These are phyloP conservation scores for Stegodyphus dumicola DNA, from an alignment of 1,140 invertebrate genomes.

Conservation along the genomic window DNA sequence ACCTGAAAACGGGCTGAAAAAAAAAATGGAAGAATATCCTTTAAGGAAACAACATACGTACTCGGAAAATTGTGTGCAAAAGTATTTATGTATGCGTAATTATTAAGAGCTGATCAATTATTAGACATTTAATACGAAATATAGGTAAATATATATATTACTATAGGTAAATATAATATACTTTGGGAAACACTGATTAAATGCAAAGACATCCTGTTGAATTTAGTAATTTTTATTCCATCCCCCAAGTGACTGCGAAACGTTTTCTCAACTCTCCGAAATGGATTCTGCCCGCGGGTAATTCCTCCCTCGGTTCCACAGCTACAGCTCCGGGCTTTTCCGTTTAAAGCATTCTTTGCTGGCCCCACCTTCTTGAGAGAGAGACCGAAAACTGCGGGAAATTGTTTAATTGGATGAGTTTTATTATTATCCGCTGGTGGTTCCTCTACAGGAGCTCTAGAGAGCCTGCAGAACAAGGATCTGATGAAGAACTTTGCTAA, in stretches of 20 bases:
- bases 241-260: neutral
- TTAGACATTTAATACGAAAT: neutral
- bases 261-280: neutral
- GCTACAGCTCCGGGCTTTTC: conserved; percentile 4
- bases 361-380: conserved; percentile 20
- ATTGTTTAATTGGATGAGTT: conserved; percentile 56
- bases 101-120: too few relatives aligned
- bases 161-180: too few relatives aligned
- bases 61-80: neutral
- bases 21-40: neutral
- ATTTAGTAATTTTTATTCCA: neutral
- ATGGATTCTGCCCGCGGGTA: neutral
- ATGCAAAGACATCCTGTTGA: neutral
- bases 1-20: neutral
- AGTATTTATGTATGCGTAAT: neutral
- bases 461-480: too few relatives aligned
- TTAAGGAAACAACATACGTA: neutral
- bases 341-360: conserved; percentile 33
- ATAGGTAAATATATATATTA: neutral
- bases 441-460: too few relatives aligned
- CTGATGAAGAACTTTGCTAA: too few relatives aligned
- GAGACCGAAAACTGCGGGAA: neutral
- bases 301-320: neutral
- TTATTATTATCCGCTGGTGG: conserved; percentile 11
- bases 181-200: neutral